These are phyloP conservation scores for Callorhinus ursinus DNA, from an alignment of 2,113 vertebrate genomes.

Conservation along the genomic window DNA sequence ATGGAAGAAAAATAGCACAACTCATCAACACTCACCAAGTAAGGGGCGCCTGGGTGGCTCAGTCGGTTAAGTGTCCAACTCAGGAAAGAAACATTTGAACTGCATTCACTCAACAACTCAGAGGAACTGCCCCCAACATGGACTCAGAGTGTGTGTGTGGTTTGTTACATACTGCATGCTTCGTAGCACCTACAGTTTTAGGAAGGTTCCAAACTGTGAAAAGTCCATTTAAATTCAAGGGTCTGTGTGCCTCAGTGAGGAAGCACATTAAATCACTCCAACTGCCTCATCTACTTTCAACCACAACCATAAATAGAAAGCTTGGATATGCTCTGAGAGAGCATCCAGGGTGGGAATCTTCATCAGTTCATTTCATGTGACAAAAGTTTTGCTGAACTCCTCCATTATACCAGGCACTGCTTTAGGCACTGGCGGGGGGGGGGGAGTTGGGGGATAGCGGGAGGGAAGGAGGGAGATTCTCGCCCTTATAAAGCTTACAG, in stretches of 20 bases:
- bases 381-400: background rate
- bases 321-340: background rate
- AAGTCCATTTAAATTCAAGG: background rate
- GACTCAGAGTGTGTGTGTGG: background rate
- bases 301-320: background rate
- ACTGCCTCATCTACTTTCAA: background rate
- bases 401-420: background rate
- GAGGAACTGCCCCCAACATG: background rate
- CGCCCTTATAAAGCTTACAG: background rate
- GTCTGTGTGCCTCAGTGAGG: background rate
- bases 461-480: background rate
- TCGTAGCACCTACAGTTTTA: background rate
- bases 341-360: background rate
- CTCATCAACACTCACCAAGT: background rate
- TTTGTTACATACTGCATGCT: rapidly evolving
- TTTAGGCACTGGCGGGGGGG: background rate
- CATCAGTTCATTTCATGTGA: background rate
- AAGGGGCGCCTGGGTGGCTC: background rate
- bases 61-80: background rate
- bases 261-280: background rate
- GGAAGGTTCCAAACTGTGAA: background rate
- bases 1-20: background rate
- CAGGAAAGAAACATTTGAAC: background rate
- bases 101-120: background rate
- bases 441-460: background rate